Evolutionary conservation across 1,140 invertebrate genomes (phyloP).

Genomic region (Plectus sambesii): DNA sequence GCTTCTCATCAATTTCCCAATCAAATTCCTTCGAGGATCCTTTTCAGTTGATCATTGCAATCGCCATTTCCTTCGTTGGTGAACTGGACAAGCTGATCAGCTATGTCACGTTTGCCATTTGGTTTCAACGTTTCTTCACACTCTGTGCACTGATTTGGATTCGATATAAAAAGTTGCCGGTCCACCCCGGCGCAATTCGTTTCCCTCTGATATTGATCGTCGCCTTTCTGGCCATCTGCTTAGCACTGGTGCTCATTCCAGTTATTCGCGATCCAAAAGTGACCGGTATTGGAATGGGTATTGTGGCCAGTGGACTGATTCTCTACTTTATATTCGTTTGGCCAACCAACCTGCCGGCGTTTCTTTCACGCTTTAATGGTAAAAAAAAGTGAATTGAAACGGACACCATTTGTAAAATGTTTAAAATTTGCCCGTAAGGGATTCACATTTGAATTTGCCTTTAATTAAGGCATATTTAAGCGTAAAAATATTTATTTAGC

Average conservation of each 20-base stretch:
- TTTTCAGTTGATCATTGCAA: constrained; percentile 25
- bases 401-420: neutral
- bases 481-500: no score
- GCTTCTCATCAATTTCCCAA: no score
- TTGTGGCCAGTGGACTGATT: constrained; percentile 12
- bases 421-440: constrained; percentile 10
- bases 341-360: constrained; percentile 11
- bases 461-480: no score
- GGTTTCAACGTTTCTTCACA: constrained; percentile 35
- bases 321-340: constrained; percentile 22
- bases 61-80: constrained; percentile 34
- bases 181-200: constrained; percentile 20
- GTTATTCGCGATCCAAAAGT: no score
- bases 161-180: constrained; percentile 36
- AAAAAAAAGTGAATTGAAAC: neutral
- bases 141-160: constrained; percentile 35
- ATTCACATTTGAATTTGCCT: no score
- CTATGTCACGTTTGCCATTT: constrained; percentile 32
- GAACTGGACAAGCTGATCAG: constrained; percentile 36
- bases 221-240: constrained; percentile 24
- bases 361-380: constrained; percentile 18
- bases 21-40: no score
- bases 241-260: no score
- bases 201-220: constrained; percentile 17
- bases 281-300: constrained; percentile 17